These are phyloP conservation scores for Ceratosolen fusciceps DNA, from an alignment of 1,140 invertebrate species.

Conservation along the genomic window DNA sequence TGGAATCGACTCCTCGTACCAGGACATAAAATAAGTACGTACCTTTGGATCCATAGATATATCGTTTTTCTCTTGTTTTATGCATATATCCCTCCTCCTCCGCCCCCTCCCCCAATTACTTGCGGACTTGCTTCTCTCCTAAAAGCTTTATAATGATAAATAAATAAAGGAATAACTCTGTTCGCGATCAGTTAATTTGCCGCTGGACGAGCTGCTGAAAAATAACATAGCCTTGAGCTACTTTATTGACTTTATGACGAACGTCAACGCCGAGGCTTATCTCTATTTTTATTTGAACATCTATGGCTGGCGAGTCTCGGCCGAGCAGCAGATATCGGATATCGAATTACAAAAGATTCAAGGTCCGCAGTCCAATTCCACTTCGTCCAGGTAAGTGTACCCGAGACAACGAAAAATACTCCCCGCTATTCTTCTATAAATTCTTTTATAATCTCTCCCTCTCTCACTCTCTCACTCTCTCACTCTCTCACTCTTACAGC, in stretches of 20 bases:
- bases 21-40: slow-evolving; percentile 72
- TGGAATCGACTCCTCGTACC: slow-evolving; percentile 73
- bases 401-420: too few species aligned
- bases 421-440: too few species aligned
- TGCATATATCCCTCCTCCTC: too few species aligned
- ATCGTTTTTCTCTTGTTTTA: too few species aligned
- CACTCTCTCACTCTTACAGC: too few species aligned
- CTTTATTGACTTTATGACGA: slow-evolving; percentile 87
- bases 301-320: slow-evolving; percentile 85
- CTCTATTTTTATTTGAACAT: slow-evolving; percentile 88
- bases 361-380: slow-evolving; percentile 55
- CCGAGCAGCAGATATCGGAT: slow-evolving; percentile 82
- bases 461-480: too few species aligned
- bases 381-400: slow-evolving; percentile 3
- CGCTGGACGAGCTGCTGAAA: slow-evolving; percentile 84
- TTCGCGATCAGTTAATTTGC: slow-evolving; percentile 77
- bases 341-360: slow-evolving; percentile 73
- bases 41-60: too few species aligned
- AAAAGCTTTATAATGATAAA: too few species aligned
- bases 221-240: slow-evolving; percentile 86
- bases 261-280: slow-evolving; percentile 81
- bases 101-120: too few species aligned
- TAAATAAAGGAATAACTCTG: too few species aligned
- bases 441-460: too few species aligned
- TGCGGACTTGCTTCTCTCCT: too few species aligned